Conservation (phyloP, 2,888 invertebrate genomes). For the Colletes collaris region DNA sequence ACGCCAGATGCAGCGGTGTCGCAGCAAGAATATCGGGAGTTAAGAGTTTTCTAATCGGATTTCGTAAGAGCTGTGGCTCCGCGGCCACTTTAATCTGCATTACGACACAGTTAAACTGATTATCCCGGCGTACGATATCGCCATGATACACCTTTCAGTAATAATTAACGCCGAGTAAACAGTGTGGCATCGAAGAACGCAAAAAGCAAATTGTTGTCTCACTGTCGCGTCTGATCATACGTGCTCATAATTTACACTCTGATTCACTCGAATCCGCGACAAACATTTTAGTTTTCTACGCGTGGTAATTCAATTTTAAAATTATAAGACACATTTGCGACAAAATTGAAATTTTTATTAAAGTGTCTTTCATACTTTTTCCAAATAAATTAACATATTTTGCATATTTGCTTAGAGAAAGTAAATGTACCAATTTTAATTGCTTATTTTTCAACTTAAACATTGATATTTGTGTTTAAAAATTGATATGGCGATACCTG, state of each 20-base stretch:
- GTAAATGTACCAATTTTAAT: no score
- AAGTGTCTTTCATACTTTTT: no score
- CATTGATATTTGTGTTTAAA: no score
- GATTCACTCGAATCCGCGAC: background rate
- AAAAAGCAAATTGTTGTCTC: background rate
- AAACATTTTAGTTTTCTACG: no score
- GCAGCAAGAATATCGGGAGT: conserved; percentile 34
- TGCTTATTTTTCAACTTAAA: no score
- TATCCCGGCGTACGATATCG: conserved; percentile 43
- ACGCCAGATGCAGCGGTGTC: background rate
- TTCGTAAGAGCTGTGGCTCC: conserved; percentile 60
- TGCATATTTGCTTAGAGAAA: no score
- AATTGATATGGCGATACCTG: no score
- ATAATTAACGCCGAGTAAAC: conserved; percentile 4
- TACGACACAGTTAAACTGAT: conserved; percentile 67
- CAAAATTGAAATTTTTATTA: no score
- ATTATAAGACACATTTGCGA: no score
- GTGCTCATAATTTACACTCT: background rate
- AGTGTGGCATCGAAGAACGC: background rate
- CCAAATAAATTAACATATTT: no score
- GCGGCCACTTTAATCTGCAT: conserved; percentile 63
- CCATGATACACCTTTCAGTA: conserved; percentile 21
- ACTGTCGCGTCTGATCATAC: no score
- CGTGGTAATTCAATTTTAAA: no score
- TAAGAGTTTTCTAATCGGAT: conserved; percentile 68